Conservation (phyloP, 2,113 vertebrate genomes). For the Crotalus viridis region DNA sequence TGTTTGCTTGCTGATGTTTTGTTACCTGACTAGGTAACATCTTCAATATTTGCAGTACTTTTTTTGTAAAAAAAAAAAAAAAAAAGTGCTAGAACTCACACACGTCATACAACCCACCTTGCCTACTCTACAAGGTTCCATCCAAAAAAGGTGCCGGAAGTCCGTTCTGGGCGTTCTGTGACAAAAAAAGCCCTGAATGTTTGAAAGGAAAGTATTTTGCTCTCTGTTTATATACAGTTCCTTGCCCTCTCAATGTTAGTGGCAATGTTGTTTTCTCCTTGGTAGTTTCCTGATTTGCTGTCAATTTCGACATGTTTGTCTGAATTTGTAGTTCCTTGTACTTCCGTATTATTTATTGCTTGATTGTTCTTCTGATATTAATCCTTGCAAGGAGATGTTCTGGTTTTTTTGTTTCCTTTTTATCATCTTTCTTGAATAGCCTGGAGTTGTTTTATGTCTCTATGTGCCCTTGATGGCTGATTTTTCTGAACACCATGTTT, state of each 20-base stretch:
- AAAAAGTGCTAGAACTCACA: no score
- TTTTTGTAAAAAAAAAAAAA: no score
- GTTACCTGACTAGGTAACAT: neutral
- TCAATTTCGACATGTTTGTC: neutral
- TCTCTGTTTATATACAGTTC: neutral
- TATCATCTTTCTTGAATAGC: neutral
- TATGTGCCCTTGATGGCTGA: neutral
- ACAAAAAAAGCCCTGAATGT: neutral
- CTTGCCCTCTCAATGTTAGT: neutral
- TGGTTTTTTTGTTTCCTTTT: neutral
- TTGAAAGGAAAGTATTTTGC: neutral
- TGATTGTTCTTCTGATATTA: neutral
- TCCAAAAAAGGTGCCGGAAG: no score
- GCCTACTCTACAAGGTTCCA: no score
- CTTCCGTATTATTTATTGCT: neutral
- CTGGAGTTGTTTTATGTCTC: neutral
- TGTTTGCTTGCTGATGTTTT: no score
- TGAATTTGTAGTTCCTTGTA: neutral
- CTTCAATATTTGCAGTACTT: neutral
- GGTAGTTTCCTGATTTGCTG: neutral
- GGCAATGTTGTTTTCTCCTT: neutral
- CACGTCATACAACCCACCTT: no score
- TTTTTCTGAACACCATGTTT: neutral
- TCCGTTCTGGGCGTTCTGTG: no score
- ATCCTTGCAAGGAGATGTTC: neutral